Base-by-base conservation (phyloP, 2,113 vertebrate genomes). In the Alectura lathami region DNA sequence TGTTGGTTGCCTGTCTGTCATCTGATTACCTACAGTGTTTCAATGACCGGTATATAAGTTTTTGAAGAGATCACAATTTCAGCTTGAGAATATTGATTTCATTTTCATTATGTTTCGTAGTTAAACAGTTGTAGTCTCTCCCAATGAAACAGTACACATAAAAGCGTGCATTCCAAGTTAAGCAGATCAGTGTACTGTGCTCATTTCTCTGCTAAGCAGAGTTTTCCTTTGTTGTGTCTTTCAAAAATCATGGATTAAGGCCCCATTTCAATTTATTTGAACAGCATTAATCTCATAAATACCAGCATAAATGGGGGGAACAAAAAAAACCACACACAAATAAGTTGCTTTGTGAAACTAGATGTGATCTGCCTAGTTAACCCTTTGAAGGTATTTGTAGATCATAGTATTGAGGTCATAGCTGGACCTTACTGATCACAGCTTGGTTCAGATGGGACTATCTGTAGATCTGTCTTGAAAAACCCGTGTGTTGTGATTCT, bases 21-120 rank as follows among this genome's bases (percentile, higher is more conserved):
- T 88, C 34, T 83, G 66, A 43, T 17, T 51, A 18, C 18, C n/a
- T 56, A 11, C 21, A 40, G 34, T 47, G 26, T 78, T 91, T 72
- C 34, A 53, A 5, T 66, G 72, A 47, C 30, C 13, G 10, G 17
- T 78, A 18, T 82, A 45, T 13, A 51, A 20, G 30, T 51, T 60
- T 63, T 80, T 69, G 88, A 50, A 92, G 67, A n/a, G 40, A 66
- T 6, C 43, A 80, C 42, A 9, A 74, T 72, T 91, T 69, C 66
- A 29, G 21, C 32, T 16, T 6, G 38, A 64, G 67, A 78, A 69
- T 40, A 82, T 9, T 21, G 32, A 32, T 83, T 75, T 57, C 1
- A 43, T 73, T 91, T 95, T 86, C 34, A 20, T 77, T 86, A 22
- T 60, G 13, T 13, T 50, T 51, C 16, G 30, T 18, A 77, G 15